Conservation (phyloP, 2,888 invertebrate species). For the Creontiades dilutus region DNA sequence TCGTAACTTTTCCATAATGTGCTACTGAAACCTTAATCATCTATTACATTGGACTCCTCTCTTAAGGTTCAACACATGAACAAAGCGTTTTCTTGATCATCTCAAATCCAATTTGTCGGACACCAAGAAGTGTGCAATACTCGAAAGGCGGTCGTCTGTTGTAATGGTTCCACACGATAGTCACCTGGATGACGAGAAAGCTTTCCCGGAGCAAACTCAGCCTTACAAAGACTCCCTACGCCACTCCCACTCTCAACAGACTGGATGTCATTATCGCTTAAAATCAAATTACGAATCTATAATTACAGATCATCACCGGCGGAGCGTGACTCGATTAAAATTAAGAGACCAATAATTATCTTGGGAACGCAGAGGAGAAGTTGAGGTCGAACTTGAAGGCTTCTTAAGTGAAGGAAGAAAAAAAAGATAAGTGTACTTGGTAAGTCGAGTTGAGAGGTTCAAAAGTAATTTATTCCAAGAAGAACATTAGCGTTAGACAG, state of each 20-base stretch:
- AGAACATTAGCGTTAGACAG: constrained; percentile 42
- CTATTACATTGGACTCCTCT: too few relatives aligned
- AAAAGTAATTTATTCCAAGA: constrained; percentile 58
- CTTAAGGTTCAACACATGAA: too few relatives aligned
- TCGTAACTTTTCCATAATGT: too few relatives aligned
- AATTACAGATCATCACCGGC: constrained; percentile 68
- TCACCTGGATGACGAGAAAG: background rate
- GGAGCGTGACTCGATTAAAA: constrained; percentile 68
- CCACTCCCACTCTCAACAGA: constrained; percentile 8
- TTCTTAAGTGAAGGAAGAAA: constrained; percentile 34
- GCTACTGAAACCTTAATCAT: too few relatives aligned
- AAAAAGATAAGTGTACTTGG: constrained; percentile 42
- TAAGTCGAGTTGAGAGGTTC: constrained; percentile 41
- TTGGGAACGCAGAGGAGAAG: constrained; percentile 33
- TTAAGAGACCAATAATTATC: constrained; percentile 65
- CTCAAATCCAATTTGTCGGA: too few relatives aligned
- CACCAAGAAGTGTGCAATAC: too few relatives aligned
- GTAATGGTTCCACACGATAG: too few relatives aligned
- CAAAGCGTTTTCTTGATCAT: too few relatives aligned
- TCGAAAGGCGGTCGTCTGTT: too few relatives aligned
- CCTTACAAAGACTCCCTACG: constrained; percentile 31
- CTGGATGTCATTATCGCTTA: constrained; percentile 67
- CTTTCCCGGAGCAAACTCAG: background rate
- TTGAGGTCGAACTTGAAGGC: constrained; percentile 39
- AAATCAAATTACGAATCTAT: constrained; percentile 69